Evolutionary conservation across 2,888 invertebrate genomes (phyloP).

Genomic region (Amphiduros pacificus): DNA sequence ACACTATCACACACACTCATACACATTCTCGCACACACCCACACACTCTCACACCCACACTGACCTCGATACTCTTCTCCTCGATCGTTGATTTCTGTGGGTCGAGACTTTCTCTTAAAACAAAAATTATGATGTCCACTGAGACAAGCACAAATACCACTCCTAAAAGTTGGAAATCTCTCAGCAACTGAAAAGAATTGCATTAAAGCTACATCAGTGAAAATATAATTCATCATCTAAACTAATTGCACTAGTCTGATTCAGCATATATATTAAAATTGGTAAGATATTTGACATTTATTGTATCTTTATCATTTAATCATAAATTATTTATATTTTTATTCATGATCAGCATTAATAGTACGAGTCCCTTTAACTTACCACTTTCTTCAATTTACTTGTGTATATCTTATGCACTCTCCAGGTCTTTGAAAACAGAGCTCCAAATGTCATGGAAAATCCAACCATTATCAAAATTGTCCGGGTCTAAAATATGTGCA

Average conservation of each 20-base stretch:
- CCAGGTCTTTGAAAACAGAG: conserved; percentile 17
- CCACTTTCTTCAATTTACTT: conserved; percentile 2
- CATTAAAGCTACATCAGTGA: too few relatives aligned
- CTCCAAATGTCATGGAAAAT: conserved; percentile 13
- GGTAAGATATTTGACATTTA: too few relatives aligned
- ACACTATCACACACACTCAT: too few relatives aligned
- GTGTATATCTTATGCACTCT: conserved; percentile 12
- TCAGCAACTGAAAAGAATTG: conserved; percentile 43
- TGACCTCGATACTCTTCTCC: neutral
- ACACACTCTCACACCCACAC: neutral
- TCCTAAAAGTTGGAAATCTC: conserved; percentile 37
- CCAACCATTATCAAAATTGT: conserved; percentile 14
- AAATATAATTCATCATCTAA: too few relatives aligned
- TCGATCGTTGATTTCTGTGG: conserved; percentile 21
- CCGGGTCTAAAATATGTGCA: conserved; percentile 7
- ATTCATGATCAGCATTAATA: too few relatives aligned
- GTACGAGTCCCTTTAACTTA: too few relatives aligned
- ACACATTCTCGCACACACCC: too few relatives aligned
- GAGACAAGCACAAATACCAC: conserved; percentile 33
- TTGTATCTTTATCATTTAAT: too few relatives aligned
- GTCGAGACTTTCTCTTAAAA: conserved; percentile 42
- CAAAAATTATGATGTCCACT: conserved; percentile 36
- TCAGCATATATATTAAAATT: too few relatives aligned
- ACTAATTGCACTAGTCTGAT: too few relatives aligned
- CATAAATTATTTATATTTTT: too few relatives aligned